These are phyloP conservation scores for Solea senegalensis DNA, from an alignment of 2,113 vertebrate species.

Conservation along the genomic window DNA sequence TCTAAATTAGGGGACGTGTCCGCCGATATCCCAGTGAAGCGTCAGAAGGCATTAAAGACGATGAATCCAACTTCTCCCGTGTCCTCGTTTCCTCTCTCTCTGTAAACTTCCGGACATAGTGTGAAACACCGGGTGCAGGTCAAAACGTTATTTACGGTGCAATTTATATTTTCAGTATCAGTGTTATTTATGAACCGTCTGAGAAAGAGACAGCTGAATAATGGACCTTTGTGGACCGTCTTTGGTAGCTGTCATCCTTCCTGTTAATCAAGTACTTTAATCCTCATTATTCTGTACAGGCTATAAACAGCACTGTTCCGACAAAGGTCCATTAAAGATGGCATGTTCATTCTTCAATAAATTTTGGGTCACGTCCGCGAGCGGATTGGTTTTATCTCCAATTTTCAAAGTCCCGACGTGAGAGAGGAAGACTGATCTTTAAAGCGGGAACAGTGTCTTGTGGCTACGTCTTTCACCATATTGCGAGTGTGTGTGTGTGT, in stretches of 20 bases:
- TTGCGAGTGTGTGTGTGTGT: too few relatives aligned
- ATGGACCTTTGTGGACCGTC: slow-evolving; percentile 39
- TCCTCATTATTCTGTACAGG: slow-evolving; percentile 52
- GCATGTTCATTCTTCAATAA: slow-evolving; percentile 47
- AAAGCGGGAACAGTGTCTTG: not conserved
- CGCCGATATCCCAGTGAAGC: slow-evolving; percentile 56
- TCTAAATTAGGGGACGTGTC: slow-evolving; percentile 9
- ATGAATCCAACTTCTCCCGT: slow-evolving; percentile 64
- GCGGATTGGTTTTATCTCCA: slow-evolving; percentile 12
- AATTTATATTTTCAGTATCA: slow-evolving; percentile 52
- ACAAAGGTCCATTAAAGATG: slow-evolving; percentile 48
- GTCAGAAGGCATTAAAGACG: slow-evolving; percentile 67
- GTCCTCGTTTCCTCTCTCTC: slow-evolving; percentile 53
- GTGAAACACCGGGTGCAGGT: slow-evolving; percentile 20
- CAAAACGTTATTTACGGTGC: slow-evolving; percentile 53
- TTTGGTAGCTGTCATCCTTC: slow-evolving; percentile 39
- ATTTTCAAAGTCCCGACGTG: slow-evolving; percentile 17
- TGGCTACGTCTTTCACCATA: too few relatives aligned
- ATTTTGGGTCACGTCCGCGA: slow-evolving; percentile 18
- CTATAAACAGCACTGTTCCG: slow-evolving; percentile 50
- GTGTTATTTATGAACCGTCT: slow-evolving; percentile 38
- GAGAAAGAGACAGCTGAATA: slow-evolving; percentile 48
- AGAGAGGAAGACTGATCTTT: not conserved
- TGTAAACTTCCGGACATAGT: slow-evolving; percentile 49
- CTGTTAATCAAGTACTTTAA: slow-evolving; percentile 65